These are phyloP conservation scores for Myiozetetes cayanensis DNA, from an alignment of 2,113 vertebrate species.

Conservation along the genomic window DNA sequence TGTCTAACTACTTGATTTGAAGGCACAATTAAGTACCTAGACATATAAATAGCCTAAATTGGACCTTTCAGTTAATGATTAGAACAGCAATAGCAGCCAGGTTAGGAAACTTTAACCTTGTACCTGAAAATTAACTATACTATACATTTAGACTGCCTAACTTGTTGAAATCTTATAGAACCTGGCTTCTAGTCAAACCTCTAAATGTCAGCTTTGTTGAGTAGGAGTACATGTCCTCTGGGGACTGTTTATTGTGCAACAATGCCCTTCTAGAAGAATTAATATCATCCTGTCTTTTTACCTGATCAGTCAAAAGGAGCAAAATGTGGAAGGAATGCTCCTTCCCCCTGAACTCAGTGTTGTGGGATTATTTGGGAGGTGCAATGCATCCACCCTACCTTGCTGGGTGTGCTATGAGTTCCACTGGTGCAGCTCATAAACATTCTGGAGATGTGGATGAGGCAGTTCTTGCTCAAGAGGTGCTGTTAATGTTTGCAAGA, in stretches of 20 bases:
- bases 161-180: neutral
- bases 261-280: neutral
- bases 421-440: neutral
- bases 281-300: neutral
- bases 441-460: neutral
- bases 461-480: neutral
- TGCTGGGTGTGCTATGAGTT: neutral
- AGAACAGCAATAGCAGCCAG: neutral
- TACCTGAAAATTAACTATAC: neutral
- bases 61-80: neutral
- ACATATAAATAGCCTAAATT: conserved; percentile 21
- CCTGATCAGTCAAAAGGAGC: neutral
- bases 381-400: neutral
- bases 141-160: neutral
- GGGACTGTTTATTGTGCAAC: neutral
- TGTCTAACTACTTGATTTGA: conserved; percentile 6
- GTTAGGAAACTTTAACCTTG: neutral
- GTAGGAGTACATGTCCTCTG: neutral
- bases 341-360: neutral
- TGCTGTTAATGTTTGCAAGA: neutral
- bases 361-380: neutral
- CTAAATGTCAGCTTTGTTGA: neutral
- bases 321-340: neutral
- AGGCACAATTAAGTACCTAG: conserved; percentile 1
- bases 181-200: neutral